Conservation (phyloP, 2,888 invertebrate species). For the Vanessa cardui region DNA sequence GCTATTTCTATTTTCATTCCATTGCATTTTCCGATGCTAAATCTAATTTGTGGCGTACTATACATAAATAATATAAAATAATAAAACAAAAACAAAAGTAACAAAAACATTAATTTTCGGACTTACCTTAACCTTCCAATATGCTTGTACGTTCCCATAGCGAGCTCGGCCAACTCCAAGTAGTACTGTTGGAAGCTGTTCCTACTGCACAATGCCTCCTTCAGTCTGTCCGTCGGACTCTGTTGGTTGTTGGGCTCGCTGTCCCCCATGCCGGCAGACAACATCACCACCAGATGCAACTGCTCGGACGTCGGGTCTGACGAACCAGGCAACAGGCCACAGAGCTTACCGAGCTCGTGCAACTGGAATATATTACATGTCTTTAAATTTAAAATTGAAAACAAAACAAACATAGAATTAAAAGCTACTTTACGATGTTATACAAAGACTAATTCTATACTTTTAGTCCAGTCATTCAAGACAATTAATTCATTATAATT, state of each 20-base stretch:
- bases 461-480: too few species aligned
- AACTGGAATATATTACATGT: conserved; percentile 75
- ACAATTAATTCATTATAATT: too few species aligned
- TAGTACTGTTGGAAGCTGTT: conserved; percentile 95
- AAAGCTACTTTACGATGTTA: too few species aligned
- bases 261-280: conserved; percentile 96
- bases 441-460: too few species aligned
- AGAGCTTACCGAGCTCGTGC: conserved; percentile 92
- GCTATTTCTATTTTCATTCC: too few species aligned
- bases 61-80: too few species aligned
- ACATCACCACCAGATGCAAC: conserved; percentile 93
- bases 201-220: conserved; percentile 95
- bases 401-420: not conserved
- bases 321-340: conserved; percentile 93
- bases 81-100: too few species aligned
- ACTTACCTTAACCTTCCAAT: conserved; percentile 86
- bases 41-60: too few species aligned
- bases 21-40: too few species aligned
- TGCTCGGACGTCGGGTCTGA: conserved; percentile 92
- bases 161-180: conserved; percentile 95
- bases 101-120: not conserved
- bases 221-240: conserved; percentile 91
- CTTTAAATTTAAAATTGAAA: too few species aligned
- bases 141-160: conserved; percentile 98
- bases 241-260: conserved; percentile 78